phyloP scores from a whole-genome alignment of 92 coral and sea anemone species.

The Heteractis magnifica region DNA sequence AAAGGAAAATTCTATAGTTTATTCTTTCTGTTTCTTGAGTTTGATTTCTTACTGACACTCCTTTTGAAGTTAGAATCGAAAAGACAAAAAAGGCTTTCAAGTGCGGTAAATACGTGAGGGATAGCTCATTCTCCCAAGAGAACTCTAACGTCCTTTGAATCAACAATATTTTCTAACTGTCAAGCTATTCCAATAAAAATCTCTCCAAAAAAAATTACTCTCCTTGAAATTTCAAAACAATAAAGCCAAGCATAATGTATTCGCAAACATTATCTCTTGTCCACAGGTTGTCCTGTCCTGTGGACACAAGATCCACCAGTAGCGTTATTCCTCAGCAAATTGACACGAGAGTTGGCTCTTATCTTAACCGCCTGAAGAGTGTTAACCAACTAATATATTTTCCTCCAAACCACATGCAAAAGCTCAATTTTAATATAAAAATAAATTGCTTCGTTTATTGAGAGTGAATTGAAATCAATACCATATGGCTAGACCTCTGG shows the following conservation, averaged over 20 bases:
- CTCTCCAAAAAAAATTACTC: not conserved
- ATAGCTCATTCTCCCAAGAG: not conserved
- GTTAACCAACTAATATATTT: no score
- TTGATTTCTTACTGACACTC: not conserved
- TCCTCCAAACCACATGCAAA: no score
- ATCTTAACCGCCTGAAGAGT: no score
- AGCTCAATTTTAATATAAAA: no score
- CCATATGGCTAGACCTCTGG: no score
- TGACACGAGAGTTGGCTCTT: not conserved
- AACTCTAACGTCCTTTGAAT: not conserved
- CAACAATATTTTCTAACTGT: not conserved
- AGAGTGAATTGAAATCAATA: no score
- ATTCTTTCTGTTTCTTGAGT: no score
- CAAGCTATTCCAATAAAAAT: not conserved
- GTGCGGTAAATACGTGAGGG: not conserved
- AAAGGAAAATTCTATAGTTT: no score
- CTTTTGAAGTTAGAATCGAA: no score
- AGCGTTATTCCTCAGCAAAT: not conserved
- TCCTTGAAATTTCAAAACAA: not conserved
- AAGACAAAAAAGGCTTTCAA: no score
- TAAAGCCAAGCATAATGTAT: not conserved
- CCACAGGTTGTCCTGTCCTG: not conserved
- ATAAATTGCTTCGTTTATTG: no score
- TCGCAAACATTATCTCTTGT: not conserved
- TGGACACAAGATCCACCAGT: not conserved